phyloP scores from a whole-genome alignment of 1,140 invertebrate genomes.

The Scaptomyza graminum region DNA sequence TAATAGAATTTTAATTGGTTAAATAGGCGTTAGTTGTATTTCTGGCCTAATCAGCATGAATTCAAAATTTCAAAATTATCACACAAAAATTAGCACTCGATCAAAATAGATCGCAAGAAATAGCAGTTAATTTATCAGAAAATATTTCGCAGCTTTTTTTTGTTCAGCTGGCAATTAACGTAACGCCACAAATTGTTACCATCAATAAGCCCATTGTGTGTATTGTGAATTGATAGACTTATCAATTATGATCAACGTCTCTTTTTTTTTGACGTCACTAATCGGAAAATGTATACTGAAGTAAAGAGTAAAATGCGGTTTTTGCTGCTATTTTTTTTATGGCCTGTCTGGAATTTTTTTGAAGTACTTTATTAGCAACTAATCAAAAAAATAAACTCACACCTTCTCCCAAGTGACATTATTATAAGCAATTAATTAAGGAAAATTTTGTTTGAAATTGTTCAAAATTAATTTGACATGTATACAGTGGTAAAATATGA shows the following conservation, averaged over 20 bases:
- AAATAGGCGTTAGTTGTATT: constrained; percentile 20
- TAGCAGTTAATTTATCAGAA: constrained; percentile 49
- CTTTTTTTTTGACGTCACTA: constrained; percentile 42
- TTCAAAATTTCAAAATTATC: constrained; percentile 51
- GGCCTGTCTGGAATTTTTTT: constrained; percentile 12
- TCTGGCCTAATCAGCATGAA: constrained; percentile 2
- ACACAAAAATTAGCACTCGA: constrained; percentile 57
- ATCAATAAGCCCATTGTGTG: constrained; percentile 42
- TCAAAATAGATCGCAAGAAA: constrained; percentile 71
- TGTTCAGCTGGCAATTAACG: constrained; percentile 51
- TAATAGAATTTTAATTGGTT: constrained; percentile 67
- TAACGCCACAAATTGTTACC: constrained; percentile 42
- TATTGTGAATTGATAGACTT: constrained; percentile 5
- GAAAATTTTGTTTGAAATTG: constrained; percentile 61
- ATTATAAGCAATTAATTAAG: constrained; percentile 62
- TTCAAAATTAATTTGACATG: constrained; percentile 65
- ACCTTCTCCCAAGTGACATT: constrained; percentile 38
- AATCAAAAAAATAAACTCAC: constrained; percentile 30
- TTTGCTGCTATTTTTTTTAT: not conserved
- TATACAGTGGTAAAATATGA: constrained; percentile 70
- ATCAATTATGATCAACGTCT: not conserved
- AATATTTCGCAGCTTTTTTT: constrained; percentile 67
- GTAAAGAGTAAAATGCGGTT: constrained; percentile 3
- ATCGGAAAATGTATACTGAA: constrained; percentile 42
- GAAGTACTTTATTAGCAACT: constrained; percentile 18